phyloP scores from a whole-genome alignment of 2,797 vertebrate genomes.

The Holocentrus rufus region DNA sequence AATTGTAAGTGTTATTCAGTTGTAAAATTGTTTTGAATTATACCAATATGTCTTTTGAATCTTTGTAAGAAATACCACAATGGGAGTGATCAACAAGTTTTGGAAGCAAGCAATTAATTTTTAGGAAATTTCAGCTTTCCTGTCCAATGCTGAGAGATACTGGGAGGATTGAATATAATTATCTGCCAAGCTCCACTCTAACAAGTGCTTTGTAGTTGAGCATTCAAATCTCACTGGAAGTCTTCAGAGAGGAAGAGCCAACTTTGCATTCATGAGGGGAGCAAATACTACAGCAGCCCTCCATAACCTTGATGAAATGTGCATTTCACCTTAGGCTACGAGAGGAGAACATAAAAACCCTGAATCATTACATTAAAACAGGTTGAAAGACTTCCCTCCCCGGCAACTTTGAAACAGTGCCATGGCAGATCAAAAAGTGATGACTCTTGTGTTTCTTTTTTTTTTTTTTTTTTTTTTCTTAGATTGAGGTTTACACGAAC shows the following conservation, averaged over 20 bases:
- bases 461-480: constrained; percentile 8
- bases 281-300: constrained; percentile 72
- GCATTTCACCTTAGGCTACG: constrained; percentile 82
- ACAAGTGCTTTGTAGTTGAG: constrained; percentile 81
- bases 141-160: constrained; percentile 57
- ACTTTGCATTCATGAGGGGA: constrained; percentile 81
- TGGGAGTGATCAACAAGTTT: constrained; percentile 52
- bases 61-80: constrained; percentile 29
- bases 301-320: constrained; percentile 84
- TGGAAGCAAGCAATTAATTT: constrained; percentile 59
- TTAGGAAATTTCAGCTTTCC: constrained; percentile 49
- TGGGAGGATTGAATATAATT: constrained; percentile 71
- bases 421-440: constrained; percentile 67
- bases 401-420: constrained; percentile 74
- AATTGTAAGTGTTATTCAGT: neutral
- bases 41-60: constrained; percentile 11
- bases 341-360: constrained; percentile 74
- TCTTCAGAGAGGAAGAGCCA: constrained; percentile 77
- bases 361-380: constrained; percentile 71
- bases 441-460: constrained; percentile 52
- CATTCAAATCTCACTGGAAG: constrained; percentile 77
- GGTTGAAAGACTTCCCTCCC: constrained; percentile 61
- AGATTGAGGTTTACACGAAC: constrained; percentile 53
- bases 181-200: constrained; percentile 72
- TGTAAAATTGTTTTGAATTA: neutral